Percentiles rank a stretch among this genome's conserved stretches.
Evolutionary conservation across 2,888 invertebrate species (phyloP).

Genomic region (Blera fallax): DNA sequence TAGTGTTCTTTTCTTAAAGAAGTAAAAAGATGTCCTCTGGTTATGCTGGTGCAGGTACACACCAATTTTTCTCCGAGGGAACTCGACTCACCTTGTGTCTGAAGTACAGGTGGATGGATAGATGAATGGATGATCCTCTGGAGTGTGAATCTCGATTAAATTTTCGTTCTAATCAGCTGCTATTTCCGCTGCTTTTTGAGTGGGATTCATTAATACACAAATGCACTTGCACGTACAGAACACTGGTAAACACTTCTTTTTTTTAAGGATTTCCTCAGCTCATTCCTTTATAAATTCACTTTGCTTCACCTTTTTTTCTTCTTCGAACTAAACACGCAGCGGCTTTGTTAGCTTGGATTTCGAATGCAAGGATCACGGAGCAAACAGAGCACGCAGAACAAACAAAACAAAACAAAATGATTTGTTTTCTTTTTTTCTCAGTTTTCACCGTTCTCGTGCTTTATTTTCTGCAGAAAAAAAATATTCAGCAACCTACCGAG

Average conservation of each 20-base stretch:
- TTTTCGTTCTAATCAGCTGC: conserved; percentile 55
- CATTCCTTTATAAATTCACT: conserved; percentile 7
- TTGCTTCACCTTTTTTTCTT: neutral
- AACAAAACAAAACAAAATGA: conserved; percentile 11
- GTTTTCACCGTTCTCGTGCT: conserved; percentile 35
- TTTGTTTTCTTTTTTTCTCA: conserved; percentile 11
- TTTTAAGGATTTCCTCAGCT: conserved; percentile 6
- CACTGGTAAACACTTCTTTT: neutral
- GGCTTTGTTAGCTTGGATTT: conserved; percentile 30
- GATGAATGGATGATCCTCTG: conserved; percentile 29
- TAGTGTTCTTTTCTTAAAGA: neutral
- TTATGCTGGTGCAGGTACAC: neutral
- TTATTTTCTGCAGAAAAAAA: conserved; percentile 2
- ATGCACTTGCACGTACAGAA: conserved; percentile 12
- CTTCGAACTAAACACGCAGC: conserved; percentile 37
- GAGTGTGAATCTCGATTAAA: conserved; percentile 6
- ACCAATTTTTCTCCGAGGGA: neutral
- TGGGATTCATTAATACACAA: conserved; percentile 13
- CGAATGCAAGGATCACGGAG: neutral
- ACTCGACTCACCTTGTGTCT: conserved; percentile 40
- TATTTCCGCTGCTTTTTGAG: conserved; percentile 6
- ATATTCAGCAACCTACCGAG: neutral
- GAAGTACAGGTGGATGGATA: conserved; percentile 52
- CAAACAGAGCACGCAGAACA: conserved; percentile 19
- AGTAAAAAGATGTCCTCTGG: neutral